Percentiles rank a stretch among this genome's conserved stretches.
These are phyloP conservation scores for Ophiodon elongatus DNA, from an alignment of 2,113 vertebrate genomes.

Conservation along the genomic window DNA sequence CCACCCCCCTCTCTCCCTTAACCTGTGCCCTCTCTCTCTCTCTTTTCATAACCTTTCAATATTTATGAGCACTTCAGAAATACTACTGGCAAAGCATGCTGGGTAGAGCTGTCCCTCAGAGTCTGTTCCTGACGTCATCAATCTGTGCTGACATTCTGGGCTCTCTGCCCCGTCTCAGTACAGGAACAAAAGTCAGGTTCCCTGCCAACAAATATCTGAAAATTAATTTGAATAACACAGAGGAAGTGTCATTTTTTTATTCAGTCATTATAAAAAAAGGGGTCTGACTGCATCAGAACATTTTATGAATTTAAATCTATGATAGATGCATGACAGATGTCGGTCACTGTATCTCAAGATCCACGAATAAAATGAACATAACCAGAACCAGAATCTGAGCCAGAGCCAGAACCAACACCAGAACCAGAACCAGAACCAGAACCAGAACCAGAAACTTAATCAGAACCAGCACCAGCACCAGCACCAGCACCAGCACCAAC, in stretches of 20 bases:
- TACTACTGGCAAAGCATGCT: conserved; percentile 74
- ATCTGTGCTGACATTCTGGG: conserved; percentile 51
- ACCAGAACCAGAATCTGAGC: no score
- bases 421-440: no score
- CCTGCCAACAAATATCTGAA: conserved; percentile 25
- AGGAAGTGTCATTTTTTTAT: not conserved
- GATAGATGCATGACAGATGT: no score
- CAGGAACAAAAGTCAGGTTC: conserved; percentile 27
- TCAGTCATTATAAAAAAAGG: no score
- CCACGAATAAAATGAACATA: no score
- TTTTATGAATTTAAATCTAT: no score
- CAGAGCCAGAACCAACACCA: no score
- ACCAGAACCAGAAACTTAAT: no score
- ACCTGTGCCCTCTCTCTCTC: conserved; percentile 18
- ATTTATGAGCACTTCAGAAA: conserved; percentile 84
- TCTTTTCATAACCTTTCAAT: conserved; percentile 73
- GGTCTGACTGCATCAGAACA: no score
- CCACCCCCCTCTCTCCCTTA: conserved; percentile 3
- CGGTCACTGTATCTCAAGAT: no score
- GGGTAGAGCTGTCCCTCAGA: conserved; percentile 70
- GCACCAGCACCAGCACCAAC: no score
- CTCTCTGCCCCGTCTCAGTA: conserved; percentile 1
- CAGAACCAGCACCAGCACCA: no score
- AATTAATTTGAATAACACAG: conserved; percentile 17
- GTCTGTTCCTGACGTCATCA: conserved; percentile 69